phyloP scores from a whole-genome alignment of 1,140 invertebrate genomes.

The Steinernema feltiae region DNA sequence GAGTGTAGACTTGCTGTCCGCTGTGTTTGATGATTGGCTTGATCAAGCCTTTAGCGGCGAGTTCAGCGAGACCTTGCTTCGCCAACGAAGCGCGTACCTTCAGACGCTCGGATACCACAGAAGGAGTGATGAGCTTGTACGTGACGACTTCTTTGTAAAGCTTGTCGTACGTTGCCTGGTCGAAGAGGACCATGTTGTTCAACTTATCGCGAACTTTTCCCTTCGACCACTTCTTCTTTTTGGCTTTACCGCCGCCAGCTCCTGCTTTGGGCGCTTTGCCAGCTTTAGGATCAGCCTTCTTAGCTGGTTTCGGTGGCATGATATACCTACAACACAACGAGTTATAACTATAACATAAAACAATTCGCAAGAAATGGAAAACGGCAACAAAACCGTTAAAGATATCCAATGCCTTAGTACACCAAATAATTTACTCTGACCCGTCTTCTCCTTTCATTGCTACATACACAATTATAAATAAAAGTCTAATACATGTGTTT shows the following conservation, averaged over 20 bases:
- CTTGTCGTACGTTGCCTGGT: slow-evolving; percentile 97
- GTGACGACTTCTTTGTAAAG: slow-evolving; percentile 87
- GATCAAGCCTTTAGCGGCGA: slow-evolving; percentile 77
- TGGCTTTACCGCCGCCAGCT: slow-evolving; percentile 83
- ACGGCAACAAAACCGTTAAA: neutral
- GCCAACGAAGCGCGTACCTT: slow-evolving; percentile 97
- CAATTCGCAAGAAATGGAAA: neutral
- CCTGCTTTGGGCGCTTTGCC: slow-evolving; percentile 86
- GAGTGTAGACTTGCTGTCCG: slow-evolving; percentile 66
- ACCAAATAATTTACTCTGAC: no score
- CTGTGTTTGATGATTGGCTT: slow-evolving; percentile 94
- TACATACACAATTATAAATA: no score
- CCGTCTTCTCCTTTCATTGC: no score
- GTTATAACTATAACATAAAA: neutral
- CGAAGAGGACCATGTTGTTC: slow-evolving; percentile 95
- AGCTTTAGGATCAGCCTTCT: slow-evolving; percentile 68
- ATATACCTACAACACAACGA: slow-evolving; percentile 31
- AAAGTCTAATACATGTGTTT: no score
- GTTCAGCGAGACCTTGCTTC: slow-evolving; percentile 81
- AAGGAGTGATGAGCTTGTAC: slow-evolving; percentile 97
- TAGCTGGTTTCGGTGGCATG: slow-evolving; percentile 81
- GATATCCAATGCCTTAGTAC: no score
- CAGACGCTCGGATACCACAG: slow-evolving; percentile 93
- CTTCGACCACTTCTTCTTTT: slow-evolving; percentile 99
- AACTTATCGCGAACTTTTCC: slow-evolving; percentile 99